Evolutionary conservation across 2,888 invertebrate genomes (phyloP), one percentile per base, ranked within the genome.

Genomic region (Pheosia tremula): DNA sequence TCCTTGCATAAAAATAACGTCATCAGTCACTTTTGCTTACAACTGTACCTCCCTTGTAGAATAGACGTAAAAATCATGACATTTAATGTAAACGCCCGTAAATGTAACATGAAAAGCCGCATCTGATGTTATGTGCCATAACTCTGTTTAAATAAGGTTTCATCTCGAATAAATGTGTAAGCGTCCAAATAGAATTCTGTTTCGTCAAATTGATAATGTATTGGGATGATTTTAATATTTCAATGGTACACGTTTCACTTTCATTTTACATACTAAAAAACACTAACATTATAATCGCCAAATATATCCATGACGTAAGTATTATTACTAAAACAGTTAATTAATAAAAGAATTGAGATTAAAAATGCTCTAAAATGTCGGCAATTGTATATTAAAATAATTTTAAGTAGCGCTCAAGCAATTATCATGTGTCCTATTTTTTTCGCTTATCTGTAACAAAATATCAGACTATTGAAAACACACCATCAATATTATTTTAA

Each of bases 61-160:
- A 47, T 68, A 66, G 71, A 84, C 82, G 78, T 84, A 84, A 84
- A 69, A 74, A 83, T 83, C 87, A 90, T 89, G 89, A 89, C 88
- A 89, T 83, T 82, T 74, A 71, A 65, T 70, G 69, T 73, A 60
- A 70, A 72, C 68, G 69, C 64, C 67, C 64, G 55, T 69, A 67
- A 63, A 73, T 63, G 66, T 66, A 69, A 60, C 63, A 63, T 69
- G 69, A 74, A 81, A 80, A 78, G 77, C 77, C 82, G 86, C 87
- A 91, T 91, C 91, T 91, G 91, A 91, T 85, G 84, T 86, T 83
- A 87, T 80, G 92, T 93, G 93, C 93, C 93, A 92, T 93, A 92
- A 79, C 81, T 79, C 79, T 85, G 83, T 89, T 10, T 68, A 74
- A 66, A 57, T 74, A 74, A 70, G 67, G 64, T 66, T 65, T 70